Conservation (phyloP, 2,113 vertebrate genomes). For the Grantiella picta region DNA sequence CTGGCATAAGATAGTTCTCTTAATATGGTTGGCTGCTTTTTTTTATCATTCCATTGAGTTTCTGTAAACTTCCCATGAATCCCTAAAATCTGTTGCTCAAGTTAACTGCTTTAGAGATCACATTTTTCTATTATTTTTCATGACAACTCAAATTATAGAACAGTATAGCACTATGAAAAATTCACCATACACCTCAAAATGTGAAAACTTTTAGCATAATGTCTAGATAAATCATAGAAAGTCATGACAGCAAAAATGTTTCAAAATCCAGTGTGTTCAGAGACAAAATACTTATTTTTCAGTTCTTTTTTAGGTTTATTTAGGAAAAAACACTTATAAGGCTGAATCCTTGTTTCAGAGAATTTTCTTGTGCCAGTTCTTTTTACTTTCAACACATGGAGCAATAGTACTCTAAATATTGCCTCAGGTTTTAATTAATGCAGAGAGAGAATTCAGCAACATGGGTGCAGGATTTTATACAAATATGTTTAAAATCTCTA, state of each 20-base stretch:
- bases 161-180: background rate
- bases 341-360: background rate
- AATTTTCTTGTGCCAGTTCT: background rate
- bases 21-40: conserved; percentile 16
- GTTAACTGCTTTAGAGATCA: background rate
- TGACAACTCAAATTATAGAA: background rate
- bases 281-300: background rate
- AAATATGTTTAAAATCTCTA: background rate
- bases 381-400: background rate
- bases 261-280: background rate
- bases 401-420: background rate
- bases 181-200: background rate
- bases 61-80: background rate
- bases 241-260: background rate
- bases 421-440: background rate
- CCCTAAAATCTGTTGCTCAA: background rate
- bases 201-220: background rate
- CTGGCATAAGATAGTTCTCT: background rate
- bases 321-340: background rate
- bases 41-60: conserved; percentile 2
- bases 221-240: background rate
- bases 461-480: rapidly evolving
- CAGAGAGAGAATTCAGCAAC: background rate
- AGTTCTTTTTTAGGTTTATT: background rate
- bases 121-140: background rate